A percentile compares a stretch with the other conserved stretches of the same genome.
Conservation (phyloP, 2,797 vertebrate species). For the Coregonus sp. region DNA sequence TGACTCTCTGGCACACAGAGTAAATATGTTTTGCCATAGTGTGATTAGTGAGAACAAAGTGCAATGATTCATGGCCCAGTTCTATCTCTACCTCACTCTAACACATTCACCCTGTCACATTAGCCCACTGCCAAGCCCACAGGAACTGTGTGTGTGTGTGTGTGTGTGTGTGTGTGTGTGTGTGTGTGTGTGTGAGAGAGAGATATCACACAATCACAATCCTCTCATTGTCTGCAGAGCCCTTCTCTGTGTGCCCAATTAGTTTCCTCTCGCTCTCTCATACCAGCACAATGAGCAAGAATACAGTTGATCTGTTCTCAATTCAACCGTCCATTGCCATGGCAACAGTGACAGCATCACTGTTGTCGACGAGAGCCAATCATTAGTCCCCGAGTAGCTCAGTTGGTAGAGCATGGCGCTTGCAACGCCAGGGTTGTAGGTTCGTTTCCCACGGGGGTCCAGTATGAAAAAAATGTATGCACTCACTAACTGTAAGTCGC, state of each 20-base stretch:
- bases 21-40: slow-evolving; percentile 10
- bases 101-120: slow-evolving; percentile 36
- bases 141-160: slow-evolving; percentile 17
- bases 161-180: slow-evolving; percentile 14
- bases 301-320: slow-evolving; percentile 70
- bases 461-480: too few species aligned
- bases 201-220: slow-evolving; percentile 47
- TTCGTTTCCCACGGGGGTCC: too few species aligned
- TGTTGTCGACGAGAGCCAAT: slow-evolving; percentile 55
- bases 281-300: slow-evolving; percentile 63
- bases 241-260: slow-evolving; percentile 66
- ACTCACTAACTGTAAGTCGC: too few species aligned
- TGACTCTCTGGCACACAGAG: background rate
- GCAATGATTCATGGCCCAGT: slow-evolving; percentile 53
- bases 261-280: slow-evolving; percentile 48
- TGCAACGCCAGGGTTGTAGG: too few species aligned
- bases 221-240: slow-evolving; percentile 61
- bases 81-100: slow-evolving; percentile 32
- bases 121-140: slow-evolving; percentile 24
- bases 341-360: slow-evolving; percentile 63
- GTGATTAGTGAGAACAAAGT: slow-evolving; percentile 7
- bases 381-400: slow-evolving; percentile 2
- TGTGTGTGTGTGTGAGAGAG: slow-evolving; percentile 4
- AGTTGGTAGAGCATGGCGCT: too few species aligned
- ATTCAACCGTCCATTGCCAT: slow-evolving; percentile 68